Conservation (phyloP, 2,797 vertebrate species). For the Podarcis lilfordi region DNA sequence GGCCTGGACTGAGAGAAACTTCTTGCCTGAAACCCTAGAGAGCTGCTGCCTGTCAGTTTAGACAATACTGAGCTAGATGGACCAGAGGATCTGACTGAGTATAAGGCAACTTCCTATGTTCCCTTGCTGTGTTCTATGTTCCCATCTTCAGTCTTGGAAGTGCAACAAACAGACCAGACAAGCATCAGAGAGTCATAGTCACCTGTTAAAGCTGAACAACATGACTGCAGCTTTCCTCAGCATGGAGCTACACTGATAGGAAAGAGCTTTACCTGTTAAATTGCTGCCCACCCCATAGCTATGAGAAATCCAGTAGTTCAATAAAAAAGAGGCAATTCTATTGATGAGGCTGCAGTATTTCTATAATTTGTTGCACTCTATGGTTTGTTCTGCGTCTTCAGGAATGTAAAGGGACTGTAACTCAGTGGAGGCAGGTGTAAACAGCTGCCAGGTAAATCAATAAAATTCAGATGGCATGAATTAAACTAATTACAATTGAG, state of each 20-base stretch:
- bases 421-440: slow-evolving; percentile 64
- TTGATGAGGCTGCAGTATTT: background rate
- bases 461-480: slow-evolving; percentile 66
- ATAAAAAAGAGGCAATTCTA: background rate
- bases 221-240: background rate
- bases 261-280: background rate
- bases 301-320: background rate
- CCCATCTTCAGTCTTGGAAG: background rate
- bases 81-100: too few species aligned
- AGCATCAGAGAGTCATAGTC: background rate
- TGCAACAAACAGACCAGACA: background rate
- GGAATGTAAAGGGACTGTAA: slow-evolving; percentile 61
- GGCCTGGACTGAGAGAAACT: too few species aligned
- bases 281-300: background rate
- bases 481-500: slow-evolving; percentile 73
- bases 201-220: background rate
- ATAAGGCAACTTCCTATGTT: too few species aligned
- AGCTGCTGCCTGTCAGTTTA: too few species aligned
- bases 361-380: slow-evolving; percentile 7
- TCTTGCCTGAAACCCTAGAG: too few species aligned
- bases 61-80: too few species aligned
- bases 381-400: background rate
- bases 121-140: too few species aligned
- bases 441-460: slow-evolving; percentile 67
- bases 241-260: background rate